Evolutionary conservation across 1,140 invertebrate species (phyloP), one percentile per base, ranked within the genome.

Genomic region (Anagrus nilaparvatae): DNA sequence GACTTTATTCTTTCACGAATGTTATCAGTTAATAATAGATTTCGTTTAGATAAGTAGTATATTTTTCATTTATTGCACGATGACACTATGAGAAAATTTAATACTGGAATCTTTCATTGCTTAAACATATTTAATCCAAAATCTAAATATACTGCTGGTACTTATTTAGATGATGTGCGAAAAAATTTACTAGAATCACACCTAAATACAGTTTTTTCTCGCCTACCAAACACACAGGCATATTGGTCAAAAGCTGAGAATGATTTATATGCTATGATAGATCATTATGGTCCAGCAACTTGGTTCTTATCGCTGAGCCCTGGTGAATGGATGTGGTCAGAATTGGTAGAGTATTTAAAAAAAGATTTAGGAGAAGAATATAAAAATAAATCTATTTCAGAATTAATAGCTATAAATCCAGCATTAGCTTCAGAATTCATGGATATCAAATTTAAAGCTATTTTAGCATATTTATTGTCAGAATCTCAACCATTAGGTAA

Each of bases 301-400:
- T 66, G 60, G 55, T 66, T 62, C 53, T 34, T 65, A 1, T 60
- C 59, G 8, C 43, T 64, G 5, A 62, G 59, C 49, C 56, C 58
- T n/a, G 51, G 45, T 29, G 59, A 64, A 51, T 61, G 51, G 48
- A 32, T 55, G 19, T 59, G 56, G 54, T 33, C 46, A 10, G 55
- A 62, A 46, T 50, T 65, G 40, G 36, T 44, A 35, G 31, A 54
- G 20, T 54, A 61, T 52, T 12, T 62, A 29, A 36, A 33, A 10
- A 27, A 50, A 48, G 45, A 61, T n/a, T 56, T 55, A 39, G 39
- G 44, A 5, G 40, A 40, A 19, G 14, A 38, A 36, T 41, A 46
- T 21, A 24, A 37, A 28, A 52, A 48, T 9, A 31, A 44, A 7
- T 39, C 47, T 35, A 6, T 45, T 8, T 23, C 5, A 36, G 50